Conservation (phyloP, 2,888 invertebrate species). For the Anorthoa munda region DNA sequence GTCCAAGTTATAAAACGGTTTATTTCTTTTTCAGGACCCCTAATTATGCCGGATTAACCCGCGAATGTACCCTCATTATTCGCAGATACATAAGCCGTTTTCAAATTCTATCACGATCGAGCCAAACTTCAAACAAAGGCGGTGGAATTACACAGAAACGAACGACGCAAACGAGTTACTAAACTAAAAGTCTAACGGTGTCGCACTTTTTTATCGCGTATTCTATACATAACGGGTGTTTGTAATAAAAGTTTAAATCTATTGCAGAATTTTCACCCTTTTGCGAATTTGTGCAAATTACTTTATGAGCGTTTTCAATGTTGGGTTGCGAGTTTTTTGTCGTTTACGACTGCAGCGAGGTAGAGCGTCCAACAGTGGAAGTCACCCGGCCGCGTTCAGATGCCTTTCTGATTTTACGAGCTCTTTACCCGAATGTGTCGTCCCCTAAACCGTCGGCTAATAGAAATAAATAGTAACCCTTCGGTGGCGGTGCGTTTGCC, state of each 20-base stretch:
- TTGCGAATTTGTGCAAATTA: constrained; percentile 90
- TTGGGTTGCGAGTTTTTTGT: constrained; percentile 81
- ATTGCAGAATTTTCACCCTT: constrained; percentile 85
- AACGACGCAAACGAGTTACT: constrained; percentile 77
- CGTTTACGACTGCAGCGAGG: constrained; percentile 82
- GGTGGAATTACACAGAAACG: constrained; percentile 65
- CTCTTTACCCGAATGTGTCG: constrained; percentile 76
- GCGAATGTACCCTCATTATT: constrained; percentile 78
- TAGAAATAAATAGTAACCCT: constrained; percentile 89
- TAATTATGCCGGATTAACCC: constrained; percentile 85
- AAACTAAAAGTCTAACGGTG: constrained; percentile 79
- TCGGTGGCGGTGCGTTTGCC: constrained; percentile 86
- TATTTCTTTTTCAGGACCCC: constrained; percentile 88
- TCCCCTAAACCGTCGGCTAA: constrained; percentile 82
- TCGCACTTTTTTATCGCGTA: constrained; percentile 74
- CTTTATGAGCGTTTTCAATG: constrained; percentile 87
- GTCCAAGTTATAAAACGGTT: constrained; percentile 89
- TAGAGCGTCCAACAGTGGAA: constrained; percentile 74
- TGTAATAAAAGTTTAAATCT: constrained; percentile 81
- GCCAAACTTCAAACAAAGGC: constrained; percentile 68
- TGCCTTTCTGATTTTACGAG: constrained; percentile 79
- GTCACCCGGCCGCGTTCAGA: constrained; percentile 74
- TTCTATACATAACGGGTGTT: constrained; percentile 83
- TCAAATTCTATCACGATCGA: constrained; percentile 67
- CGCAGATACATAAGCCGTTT: constrained; percentile 61